Evolutionary conservation across 2,888 invertebrate species (phyloP).

Genomic region (Drosophila cracens): DNA sequence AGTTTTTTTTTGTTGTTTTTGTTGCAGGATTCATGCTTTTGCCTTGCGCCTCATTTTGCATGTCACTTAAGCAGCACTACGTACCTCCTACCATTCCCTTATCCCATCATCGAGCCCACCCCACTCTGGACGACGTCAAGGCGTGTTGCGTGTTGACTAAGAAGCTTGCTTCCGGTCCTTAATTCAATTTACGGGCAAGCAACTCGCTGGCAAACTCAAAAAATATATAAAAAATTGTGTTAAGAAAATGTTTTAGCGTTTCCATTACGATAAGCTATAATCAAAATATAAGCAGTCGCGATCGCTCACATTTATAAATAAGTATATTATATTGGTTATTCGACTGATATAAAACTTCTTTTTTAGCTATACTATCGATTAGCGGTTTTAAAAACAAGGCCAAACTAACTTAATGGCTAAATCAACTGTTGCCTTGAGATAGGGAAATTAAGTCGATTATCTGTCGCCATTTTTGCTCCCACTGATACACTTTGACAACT

Average conservation of each 20-base stretch:
- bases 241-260: slow-evolving; percentile 15
- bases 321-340: not conserved
- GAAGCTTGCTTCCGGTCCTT: slow-evolving; percentile 40
- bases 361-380: not conserved
- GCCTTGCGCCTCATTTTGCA: slow-evolving; percentile 42
- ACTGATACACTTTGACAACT: not conserved
- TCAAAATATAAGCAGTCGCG: slow-evolving; percentile 5
- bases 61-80: slow-evolving; percentile 44
- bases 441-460: not conserved
- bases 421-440: not conserved
- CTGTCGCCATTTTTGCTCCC: not conserved
- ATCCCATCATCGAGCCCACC: not conserved
- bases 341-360: not conserved
- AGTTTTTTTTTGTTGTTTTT: not conserved
- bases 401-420: not conserved
- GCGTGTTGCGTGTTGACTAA: slow-evolving; percentile 29
- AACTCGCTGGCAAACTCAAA: slow-evolving; percentile 15
- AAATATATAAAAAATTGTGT: not conserved
- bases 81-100: slow-evolving; percentile 2
- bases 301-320: not conserved
- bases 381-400: not conserved
- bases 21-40: slow-evolving; percentile 3
- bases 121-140: slow-evolving; percentile 1
- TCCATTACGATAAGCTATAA: slow-evolving; percentile 16
- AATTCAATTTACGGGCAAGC: slow-evolving; percentile 56